Evolutionary conservation across 2,797 vertebrate species (phyloP).

Genomic region (Arvicola amphibius): DNA sequence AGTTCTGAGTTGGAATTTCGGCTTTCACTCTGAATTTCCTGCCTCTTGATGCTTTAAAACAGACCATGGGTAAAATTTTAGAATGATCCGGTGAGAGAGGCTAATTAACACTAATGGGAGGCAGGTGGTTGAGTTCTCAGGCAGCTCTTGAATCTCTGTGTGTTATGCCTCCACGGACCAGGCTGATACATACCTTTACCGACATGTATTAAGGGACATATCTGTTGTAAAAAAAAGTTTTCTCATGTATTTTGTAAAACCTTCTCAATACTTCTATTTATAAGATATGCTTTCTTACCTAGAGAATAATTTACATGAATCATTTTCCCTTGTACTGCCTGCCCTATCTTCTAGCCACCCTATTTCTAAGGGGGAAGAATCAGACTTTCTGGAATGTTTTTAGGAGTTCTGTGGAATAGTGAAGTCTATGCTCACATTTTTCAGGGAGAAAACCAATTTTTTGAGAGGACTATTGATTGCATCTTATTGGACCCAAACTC

Average conservation of each 20-base stretch:
- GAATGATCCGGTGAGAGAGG: constrained; percentile 63
- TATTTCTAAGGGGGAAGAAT: neutral
- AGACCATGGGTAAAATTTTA: constrained; percentile 71
- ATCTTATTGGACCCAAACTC: neutral
- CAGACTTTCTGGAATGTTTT: neutral
- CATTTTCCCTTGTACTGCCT: neutral
- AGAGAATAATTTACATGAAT: neutral
- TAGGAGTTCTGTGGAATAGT: neutral
- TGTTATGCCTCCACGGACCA: neutral
- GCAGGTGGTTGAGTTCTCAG: constrained; percentile 68
- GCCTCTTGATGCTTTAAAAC: constrained; percentile 67
- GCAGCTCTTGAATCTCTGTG: neutral
- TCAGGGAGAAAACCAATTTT: neutral
- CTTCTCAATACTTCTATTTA: constrained; percentile 17
- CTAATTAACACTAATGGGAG: constrained; percentile 77
- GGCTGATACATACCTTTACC: neutral
- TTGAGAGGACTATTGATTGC: neutral
- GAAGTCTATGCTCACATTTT: neutral
- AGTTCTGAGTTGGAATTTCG: constrained; percentile 68
- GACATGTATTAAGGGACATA: constrained; percentile 32
- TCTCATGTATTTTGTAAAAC: constrained; percentile 14
- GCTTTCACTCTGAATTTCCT: constrained; percentile 78
- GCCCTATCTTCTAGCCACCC: neutral
- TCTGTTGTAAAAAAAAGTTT: constrained; percentile 25
- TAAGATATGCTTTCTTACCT: neutral